Evolutionary conservation across 2,797 vertebrate species (phyloP).

Genomic region (Phalanger gymnotis): DNA sequence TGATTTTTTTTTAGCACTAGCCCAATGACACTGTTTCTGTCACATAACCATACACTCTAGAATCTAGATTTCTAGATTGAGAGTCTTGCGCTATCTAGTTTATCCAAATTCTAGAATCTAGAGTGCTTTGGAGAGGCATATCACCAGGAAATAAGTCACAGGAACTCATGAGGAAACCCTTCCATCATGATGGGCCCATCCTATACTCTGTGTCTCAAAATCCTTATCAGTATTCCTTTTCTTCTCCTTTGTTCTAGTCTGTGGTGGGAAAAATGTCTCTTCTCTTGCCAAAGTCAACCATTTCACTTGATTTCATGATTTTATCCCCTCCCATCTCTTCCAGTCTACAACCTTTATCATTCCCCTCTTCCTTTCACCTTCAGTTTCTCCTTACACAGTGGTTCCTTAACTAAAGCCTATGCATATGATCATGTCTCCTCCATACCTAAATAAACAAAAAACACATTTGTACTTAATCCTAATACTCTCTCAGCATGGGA

Average conservation of each 20-base stretch:
- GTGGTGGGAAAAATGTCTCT: neutral
- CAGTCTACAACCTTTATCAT: neutral
- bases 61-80: neutral
- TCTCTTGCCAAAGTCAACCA: neutral
- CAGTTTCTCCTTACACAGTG: neutral
- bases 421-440: no score
- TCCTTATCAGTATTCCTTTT: neutral
- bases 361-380: neutral
- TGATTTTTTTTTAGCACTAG: neutral
- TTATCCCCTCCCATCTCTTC: neutral
- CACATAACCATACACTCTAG: neutral
- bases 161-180: neutral
- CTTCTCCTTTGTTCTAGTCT: neutral
- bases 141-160: neutral
- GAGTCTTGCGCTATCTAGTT: neutral
- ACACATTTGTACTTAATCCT: no score
- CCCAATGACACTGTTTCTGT: neutral
- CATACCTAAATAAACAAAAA: no score
- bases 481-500: no score
- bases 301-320: neutral
- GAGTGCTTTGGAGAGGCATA: neutral
- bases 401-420: neutral
- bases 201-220: neutral
- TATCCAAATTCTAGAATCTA: neutral
- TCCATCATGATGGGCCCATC: neutral